Evolutionary conservation across 2,113 vertebrate genomes (phyloP), one percentile per base, ranked within the genome.

Genomic region (Bucco capensis): DNA sequence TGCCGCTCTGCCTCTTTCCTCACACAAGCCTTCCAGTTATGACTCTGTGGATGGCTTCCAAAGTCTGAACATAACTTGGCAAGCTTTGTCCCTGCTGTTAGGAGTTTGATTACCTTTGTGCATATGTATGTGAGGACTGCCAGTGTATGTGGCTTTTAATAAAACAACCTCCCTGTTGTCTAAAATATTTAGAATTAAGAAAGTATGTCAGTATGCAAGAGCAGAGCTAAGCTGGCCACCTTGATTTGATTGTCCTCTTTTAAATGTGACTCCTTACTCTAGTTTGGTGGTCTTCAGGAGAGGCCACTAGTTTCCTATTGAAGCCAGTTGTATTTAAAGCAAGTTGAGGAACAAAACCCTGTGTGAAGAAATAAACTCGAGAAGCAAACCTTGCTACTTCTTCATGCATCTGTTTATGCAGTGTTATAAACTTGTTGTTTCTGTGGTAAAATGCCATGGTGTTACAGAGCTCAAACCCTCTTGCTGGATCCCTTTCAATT

Each of bases 51-150:
- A 93, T 80, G 64, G 25, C 25, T 95, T 95, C 94, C 94, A 95
- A 83, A 95, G 64, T 11, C 86, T 93, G 61, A 89, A 40, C 46
- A 24, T 85, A 75, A 73, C 93, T 95, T 94, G 92, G 90, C 90
- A 89, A 85, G 87, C 86, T 83, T 74, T 73, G 67, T 61, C 67
- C 11, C 61, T 72, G 69, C 83, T 85, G 60, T 84, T 77, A 57
- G 80, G 69, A 73, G 72, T 93, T 87, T 56, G 80, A 92, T 93
- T 96, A 92, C 95, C 86, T 94, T 94, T 94, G 86, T 93, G 74
- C 74, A n/a, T 93, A 66, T 81, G 66, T 72, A 56, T 83, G 79
- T 44, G 23, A 62, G 49, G 69, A 12, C 61, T 67, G 74, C n/a
- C 44, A 30, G 67, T 70, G 56, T 77, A 57, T 51, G 71, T 92